phyloP scores from a whole-genome alignment of 2,113 vertebrate genomes.

The Rutilus rutilus region DNA sequence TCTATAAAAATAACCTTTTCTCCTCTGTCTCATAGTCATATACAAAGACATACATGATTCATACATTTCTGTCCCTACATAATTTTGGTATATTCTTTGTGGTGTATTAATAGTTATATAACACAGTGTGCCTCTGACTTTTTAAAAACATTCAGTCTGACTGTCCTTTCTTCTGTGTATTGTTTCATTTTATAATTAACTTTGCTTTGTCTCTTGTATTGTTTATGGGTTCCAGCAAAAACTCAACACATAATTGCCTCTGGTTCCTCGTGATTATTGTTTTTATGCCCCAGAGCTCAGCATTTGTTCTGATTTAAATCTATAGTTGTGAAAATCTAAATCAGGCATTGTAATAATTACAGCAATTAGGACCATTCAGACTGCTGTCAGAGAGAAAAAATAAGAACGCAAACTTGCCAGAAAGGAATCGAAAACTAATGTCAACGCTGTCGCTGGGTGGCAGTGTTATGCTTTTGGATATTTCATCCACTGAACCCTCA shows the following conservation, averaged over 20 bases:
- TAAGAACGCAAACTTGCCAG: neutral
- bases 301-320: slow-evolving; percentile 18
- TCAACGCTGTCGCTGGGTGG: neutral
- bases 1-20: neutral
- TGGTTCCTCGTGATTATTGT: slow-evolving; percentile 13
- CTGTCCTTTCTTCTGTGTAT: neutral
- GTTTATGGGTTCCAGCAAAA: neutral
- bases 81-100: neutral
- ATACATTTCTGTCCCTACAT: neutral
- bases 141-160: neutral
- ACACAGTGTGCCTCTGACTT: neutral
- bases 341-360: slow-evolving; percentile 17
- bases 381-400: neutral
- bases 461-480: neutral
- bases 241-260: neutral
- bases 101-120: neutral
- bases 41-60: neutral
- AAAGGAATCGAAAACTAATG: neutral
- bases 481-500: neutral
- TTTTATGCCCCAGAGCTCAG: neutral
- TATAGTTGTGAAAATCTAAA: slow-evolving; percentile 17
- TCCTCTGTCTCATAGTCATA: neutral
- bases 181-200: slow-evolving; percentile 3
- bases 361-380: neutral
- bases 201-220: neutral